Base-by-base conservation (phyloP, 1,140 invertebrate genomes). In the Drosophila malerkotliana region DNA sequence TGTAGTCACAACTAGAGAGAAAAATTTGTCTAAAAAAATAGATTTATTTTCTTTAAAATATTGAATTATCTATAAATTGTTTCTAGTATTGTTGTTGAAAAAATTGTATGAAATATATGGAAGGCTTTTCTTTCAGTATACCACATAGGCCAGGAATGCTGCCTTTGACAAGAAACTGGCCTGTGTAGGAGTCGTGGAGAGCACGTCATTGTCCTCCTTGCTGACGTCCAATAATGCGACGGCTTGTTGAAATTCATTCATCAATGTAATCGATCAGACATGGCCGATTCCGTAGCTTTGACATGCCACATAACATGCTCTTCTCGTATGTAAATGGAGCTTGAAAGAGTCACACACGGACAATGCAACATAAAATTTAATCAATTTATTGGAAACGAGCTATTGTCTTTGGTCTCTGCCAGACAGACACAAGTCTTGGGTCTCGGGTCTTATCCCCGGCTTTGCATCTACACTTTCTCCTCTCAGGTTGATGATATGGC, bases 301-400 rank as follows among this genome's bases (percentile, higher is more conserved):
- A 67, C 68, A 57, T 79, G 72, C 73, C 72, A 68, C 72, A 56
- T 76, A 76, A 76, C 73, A 68, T 76, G 72, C 61, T 76, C 51
- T 37, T 52, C 62, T 52, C 72, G 56, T 76, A 76, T 76, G 72
- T 76, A 76, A 76, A 79, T 74, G 75, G 60, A 72, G 60, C 57
- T 45, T 34, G 67, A 80, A 32, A 58, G 53, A 77, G 57, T 67
- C 59, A 21, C 69, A 7, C 32, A 41, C 54, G 51, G 45, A 87
- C 81, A 85, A 85, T 87, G 82, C 78, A 59, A 87, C 82, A 87
- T 85, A 71, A 87, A 85, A 76, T 81, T 85, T 85, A 85, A 85
- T 87, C 82, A 87, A 85, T 85, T 85, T 87, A 85, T 85, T 85
- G 81, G 54, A 73, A 85, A 82, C 74, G 78, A 87, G 78, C 34